phyloP scores from a whole-genome alignment of 2,797 vertebrate species.

The Pseudochromis fuscus region DNA sequence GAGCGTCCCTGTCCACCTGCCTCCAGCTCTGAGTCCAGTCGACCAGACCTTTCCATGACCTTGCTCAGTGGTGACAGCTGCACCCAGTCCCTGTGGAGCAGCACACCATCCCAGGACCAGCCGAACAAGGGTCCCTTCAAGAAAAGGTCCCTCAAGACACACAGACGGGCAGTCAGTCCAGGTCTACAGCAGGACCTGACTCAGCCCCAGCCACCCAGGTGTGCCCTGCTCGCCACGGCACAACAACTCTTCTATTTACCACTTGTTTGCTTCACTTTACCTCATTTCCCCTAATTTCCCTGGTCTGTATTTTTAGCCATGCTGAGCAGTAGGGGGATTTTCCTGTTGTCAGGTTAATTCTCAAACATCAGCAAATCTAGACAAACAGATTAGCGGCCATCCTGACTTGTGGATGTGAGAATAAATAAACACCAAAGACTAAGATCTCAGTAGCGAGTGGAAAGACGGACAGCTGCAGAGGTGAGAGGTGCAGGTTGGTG shows the following conservation, averaged over 20 bases:
- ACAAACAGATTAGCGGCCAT: conserved; percentile 54
- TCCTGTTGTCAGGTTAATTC: conserved; percentile 58
- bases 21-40: conserved; percentile 48
- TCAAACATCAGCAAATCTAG: conserved; percentile 47
- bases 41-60: conserved; percentile 78
- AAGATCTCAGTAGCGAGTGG: background rate
- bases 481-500: conserved; percentile 15
- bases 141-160: conserved; percentile 49
- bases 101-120: conserved; percentile 44
- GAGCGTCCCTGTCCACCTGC: conserved; percentile 42
- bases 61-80: conserved; percentile 62
- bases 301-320: conserved; percentile 57
- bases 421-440: conserved; percentile 34
- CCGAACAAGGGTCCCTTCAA: conserved; percentile 72
- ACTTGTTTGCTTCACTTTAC: conserved; percentile 71
- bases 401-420: conserved; percentile 20
- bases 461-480: conserved; percentile 6
- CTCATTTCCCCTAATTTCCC: conserved; percentile 62
- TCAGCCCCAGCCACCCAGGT: conserved; percentile 71
- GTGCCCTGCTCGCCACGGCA: conserved; percentile 46
- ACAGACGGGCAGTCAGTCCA: conserved; percentile 47
- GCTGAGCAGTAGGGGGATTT: conserved; percentile 58
- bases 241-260: conserved; percentile 63
- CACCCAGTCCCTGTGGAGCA: conserved; percentile 60
- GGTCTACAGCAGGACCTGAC: conserved; percentile 56